Evolutionary conservation across 2,113 vertebrate species (phyloP), one percentile per base, ranked within the genome.

Genomic region (Indicator maculatus): DNA sequence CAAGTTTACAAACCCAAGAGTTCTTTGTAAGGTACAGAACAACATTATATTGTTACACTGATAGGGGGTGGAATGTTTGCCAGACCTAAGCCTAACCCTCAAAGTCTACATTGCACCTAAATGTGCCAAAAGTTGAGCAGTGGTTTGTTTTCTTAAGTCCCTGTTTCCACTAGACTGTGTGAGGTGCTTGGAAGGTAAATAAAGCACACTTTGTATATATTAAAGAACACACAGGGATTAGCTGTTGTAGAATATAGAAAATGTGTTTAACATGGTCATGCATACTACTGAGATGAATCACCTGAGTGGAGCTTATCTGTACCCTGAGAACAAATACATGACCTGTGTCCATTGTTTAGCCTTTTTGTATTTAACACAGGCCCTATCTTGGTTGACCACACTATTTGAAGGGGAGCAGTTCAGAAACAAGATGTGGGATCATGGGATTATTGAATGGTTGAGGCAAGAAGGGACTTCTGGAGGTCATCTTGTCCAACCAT

Each of bases 141-240:
- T 36, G 23, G 47, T 20, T 50, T 50, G 20, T 92, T 77, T 50
- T 82, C 12, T 30, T 19, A 31, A 60, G 53, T 39, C 11, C 15
- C 9, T 16, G 2, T 75, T 72, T n/a, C 45, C 58, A 50, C 21
- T 64, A 55, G 26, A 27, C 23, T n/a, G 6, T n/a, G 9, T 45
- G 31, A 30, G 55, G 64, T 23, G 8, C 21, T 65, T 74, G 16
- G 11, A 72, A 63, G 23, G 20, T 64, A 47, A 70, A 69, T 53
- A 69, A 69, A 64, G 11, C 14, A 21, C 11, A 11, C 23, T 50
- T 71, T 36, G 11, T 63, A 6, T n/a, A 4, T 67, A 8, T 61
- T 41, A 50, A 71, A 59, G n/a, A 72, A 19, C 18, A 39, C 0
- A 1, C 33, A 0, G 0, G n/a, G 8, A n/a, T 44, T 20, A 38